These are phyloP conservation scores for Scaptomyza polygonia DNA, from an alignment of 2,888 invertebrate genomes.

Conservation along the genomic window DNA sequence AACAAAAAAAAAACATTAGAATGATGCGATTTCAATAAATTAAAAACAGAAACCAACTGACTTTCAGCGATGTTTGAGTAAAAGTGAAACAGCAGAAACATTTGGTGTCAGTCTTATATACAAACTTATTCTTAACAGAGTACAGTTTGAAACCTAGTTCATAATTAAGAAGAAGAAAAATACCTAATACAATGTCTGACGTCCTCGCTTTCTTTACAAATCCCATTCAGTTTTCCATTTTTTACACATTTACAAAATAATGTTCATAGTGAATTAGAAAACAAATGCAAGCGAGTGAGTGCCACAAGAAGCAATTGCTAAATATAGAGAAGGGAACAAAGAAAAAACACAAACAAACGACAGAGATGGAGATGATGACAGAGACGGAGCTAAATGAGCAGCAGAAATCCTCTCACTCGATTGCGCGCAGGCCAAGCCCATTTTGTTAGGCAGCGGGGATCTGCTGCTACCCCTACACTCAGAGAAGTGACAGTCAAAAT, in stretches of 20 bases:
- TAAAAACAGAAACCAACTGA: no score
- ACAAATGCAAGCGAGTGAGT: conserved; percentile 36
- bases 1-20: neutral
- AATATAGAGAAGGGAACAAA: conserved; percentile 38
- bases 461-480: conserved; percentile 42
- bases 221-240: neutral
- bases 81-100: no score
- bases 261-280: neutral
- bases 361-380: conserved; percentile 6
- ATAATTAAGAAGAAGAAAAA: neutral
- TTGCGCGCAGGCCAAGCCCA: conserved; percentile 68
- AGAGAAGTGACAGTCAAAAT: conserved; percentile 4
- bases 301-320: conserved; percentile 46
- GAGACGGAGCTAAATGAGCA: conserved; percentile 52
- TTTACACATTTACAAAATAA: conserved; percentile 6
- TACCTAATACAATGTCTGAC: neutral
- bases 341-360: conserved; percentile 4
- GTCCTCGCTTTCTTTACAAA: neutral
- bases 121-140: no score
- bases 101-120: no score
- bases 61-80: no score
- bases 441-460: conserved; percentile 46
- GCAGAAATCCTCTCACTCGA: conserved; percentile 57
- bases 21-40: no score
- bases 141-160: neutral